Evolutionary conservation across 2,113 vertebrate genomes (phyloP), one percentile per base, ranked within the genome.

Genomic region (Hippocampus comes): DNA sequence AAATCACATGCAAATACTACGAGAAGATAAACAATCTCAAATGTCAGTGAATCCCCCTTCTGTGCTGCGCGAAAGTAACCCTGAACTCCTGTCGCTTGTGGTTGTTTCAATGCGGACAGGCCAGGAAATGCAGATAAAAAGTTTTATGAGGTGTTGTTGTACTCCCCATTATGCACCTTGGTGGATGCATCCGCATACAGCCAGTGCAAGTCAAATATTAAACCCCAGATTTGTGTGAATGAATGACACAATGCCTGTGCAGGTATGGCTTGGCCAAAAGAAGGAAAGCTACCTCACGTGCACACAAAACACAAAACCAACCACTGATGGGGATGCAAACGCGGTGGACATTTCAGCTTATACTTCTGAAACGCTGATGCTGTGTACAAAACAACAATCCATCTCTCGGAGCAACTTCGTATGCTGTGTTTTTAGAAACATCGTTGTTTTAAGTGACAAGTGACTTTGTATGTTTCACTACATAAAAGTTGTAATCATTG

Each of bases 121-220:
- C 57, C 67, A 43, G 53, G 34, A 25, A 65, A 48, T 17, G 23
- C 7, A 71, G 2, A 73, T 64, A 60, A n/a, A 68, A 63, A 66
- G 34, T 38, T 68, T 43, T 66, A 25, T 63, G 3, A 38, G 48
- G 20, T 63, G 71, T 79, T 55, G 43, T 27, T 70, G 66, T n/a
- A 59, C 46, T 74, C n/a, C 23, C 63, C 46, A 17, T 68, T 65
- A 65, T 64, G 51, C 72, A 66, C 49, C 38, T 53, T 27, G 49
- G 63, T 23, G n/a, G 21, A 25, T 25, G 34, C 34, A 38, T 38
- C 34, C 5, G 60, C 53, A 23, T 23, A 11, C 4, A 56, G 21
- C 15, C 56, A 20, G 34, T 59, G 17, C 14, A 3, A 18, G 59
- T 61, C 27, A 34, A 61, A 61, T 61, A 34, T 61, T 34, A 34